Conservation (phyloP, 2,888 invertebrate species). For the Latheticus oryzae region DNA sequence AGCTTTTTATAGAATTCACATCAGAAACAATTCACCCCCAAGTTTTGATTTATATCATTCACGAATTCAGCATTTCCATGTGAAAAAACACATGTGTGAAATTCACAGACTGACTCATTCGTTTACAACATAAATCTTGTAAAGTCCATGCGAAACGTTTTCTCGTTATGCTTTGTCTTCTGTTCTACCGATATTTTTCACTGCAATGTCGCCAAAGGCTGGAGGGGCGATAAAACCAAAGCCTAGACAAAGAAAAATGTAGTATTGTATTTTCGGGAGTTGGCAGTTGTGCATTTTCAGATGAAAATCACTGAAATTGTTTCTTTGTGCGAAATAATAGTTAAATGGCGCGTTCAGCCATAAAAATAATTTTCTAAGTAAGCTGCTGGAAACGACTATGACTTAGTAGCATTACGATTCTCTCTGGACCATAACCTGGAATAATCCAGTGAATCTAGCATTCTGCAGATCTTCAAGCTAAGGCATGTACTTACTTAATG, state of each 20-base stretch:
- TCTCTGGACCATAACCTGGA: slow-evolving; percentile 13
- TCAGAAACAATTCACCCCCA: slow-evolving; percentile 19
- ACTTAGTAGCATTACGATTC: slow-evolving; percentile 12
- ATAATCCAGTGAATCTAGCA: slow-evolving; percentile 15
- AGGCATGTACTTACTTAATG: slow-evolving; percentile 16
- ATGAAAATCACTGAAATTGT: no score
- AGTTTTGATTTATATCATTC: slow-evolving; percentile 24
- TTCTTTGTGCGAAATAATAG: not conserved
- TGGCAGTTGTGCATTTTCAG: no score
- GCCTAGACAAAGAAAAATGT: no score
- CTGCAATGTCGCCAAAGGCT: no score
- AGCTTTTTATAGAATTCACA: slow-evolving; percentile 11
- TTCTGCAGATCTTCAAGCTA: slow-evolving; percentile 8
- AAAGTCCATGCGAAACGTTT: slow-evolving; percentile 20
- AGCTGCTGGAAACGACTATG: slow-evolving; percentile 5
- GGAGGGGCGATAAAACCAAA: no score
- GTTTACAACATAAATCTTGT: slow-evolving; percentile 26
- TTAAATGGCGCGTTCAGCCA: slow-evolving; percentile 12
- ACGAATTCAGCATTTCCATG: slow-evolving; percentile 22
- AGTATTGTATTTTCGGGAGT: no score
- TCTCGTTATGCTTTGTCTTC: slow-evolving; percentile 29
- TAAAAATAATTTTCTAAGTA: slow-evolving; percentile 12
- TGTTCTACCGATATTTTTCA: slow-evolving; percentile 11
- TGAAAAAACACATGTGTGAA: slow-evolving; percentile 26
- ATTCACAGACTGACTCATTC: slow-evolving; percentile 22